Evolutionary conservation across 2,113 vertebrate species (phyloP).

Genomic region (Hippolais icterina): DNA sequence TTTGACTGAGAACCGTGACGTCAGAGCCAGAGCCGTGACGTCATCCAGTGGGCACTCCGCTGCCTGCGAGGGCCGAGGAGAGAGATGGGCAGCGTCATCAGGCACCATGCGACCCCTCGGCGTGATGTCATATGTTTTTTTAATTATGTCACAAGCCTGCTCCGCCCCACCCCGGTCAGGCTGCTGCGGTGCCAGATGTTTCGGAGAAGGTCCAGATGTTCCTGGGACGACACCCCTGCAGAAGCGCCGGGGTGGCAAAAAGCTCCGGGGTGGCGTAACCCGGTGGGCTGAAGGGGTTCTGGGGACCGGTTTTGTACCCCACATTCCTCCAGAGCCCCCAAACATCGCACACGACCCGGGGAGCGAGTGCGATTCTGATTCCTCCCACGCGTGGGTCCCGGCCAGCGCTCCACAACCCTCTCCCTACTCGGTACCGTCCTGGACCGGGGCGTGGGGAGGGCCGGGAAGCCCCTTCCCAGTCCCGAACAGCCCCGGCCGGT

Average conservation of each 20-base stretch:
- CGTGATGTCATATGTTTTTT: background rate
- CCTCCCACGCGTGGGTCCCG: background rate
- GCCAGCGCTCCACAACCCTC: background rate
- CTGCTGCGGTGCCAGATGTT: background rate
- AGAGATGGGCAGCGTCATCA: background rate
- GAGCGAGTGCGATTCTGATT: background rate
- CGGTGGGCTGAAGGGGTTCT: background rate
- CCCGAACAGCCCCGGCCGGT: background rate
- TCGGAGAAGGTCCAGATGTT: background rate
- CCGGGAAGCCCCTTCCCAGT: background rate
- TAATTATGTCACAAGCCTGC: background rate
- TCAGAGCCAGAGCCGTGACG: background rate
- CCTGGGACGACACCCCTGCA: background rate
- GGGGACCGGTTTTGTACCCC: background rate
- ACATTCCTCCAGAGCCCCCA: background rate
- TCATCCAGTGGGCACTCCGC: fast-evolving
- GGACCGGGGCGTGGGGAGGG: fast-evolving
- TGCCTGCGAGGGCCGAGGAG: background rate
- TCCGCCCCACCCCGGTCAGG: background rate
- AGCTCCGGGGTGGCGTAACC: too few species aligned
- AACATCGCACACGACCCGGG: background rate
- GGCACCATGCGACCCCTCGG: background rate
- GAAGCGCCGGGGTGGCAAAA: background rate
- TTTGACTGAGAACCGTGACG: background rate
- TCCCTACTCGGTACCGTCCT: background rate